These are phyloP conservation scores for Notolabrus celidotus DNA, from an alignment of 2,797 vertebrate species.

Conservation along the genomic window DNA sequence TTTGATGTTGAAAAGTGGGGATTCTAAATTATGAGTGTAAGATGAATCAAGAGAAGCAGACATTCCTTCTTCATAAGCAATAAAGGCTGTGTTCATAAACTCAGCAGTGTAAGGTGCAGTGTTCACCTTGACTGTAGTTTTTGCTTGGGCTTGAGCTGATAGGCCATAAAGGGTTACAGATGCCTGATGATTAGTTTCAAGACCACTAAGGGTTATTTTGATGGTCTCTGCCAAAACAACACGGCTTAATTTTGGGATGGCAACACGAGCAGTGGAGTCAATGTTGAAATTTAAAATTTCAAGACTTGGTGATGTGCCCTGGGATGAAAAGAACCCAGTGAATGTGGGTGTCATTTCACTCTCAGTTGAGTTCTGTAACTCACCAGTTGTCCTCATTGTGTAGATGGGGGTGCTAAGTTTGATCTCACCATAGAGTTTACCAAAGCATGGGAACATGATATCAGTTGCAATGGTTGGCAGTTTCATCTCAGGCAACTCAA, in stretches of 20 bases:
- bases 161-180: constrained; percentile 84
- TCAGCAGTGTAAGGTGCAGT: constrained; percentile 84
- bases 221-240: constrained; percentile 87
- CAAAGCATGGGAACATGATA: constrained; percentile 88
- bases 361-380: constrained; percentile 87
- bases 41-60: constrained; percentile 84
- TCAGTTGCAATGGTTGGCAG: constrained; percentile 88
- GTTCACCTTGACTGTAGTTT: constrained; percentile 83
- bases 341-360: constrained; percentile 84
- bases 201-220: constrained; percentile 81
- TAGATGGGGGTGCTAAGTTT: constrained; percentile 90
- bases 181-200: constrained; percentile 87
- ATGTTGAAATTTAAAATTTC: constrained; percentile 88
- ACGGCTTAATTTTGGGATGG: constrained; percentile 84
- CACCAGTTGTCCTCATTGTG: constrained; percentile 82
- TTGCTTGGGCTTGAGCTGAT: constrained; percentile 84
- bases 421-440: constrained; percentile 88
- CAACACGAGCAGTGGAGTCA: constrained; percentile 86
- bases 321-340: constrained; percentile 83
- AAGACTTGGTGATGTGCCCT: constrained; percentile 81
- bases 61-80: constrained; percentile 86
- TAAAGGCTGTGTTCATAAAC: constrained; percentile 81
- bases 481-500: constrained; percentile 90
- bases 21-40: constrained; percentile 86
- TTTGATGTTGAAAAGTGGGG: constrained; percentile 81